phyloP scores from a whole-genome alignment of 2,888 invertebrate genomes.

The Tetropium fuscum region DNA sequence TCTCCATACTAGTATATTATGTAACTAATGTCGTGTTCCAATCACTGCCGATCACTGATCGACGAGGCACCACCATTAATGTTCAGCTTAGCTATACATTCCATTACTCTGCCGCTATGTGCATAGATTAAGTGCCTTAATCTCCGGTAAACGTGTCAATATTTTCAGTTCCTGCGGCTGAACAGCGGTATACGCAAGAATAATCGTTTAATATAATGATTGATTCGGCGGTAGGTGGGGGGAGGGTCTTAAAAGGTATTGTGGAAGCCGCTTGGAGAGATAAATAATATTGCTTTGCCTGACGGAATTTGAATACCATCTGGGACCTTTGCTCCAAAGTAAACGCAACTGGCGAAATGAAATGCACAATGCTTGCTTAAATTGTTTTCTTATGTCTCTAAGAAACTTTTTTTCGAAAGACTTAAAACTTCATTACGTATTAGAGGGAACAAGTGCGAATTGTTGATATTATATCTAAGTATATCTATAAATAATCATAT shows the following conservation, averaged over 20 bases:
- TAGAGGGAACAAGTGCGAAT: too few relatives aligned
- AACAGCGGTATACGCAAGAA: neutral
- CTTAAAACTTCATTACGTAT: too few relatives aligned
- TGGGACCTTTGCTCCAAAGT: too few relatives aligned
- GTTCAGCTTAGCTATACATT: neutral
- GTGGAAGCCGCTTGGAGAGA: too few relatives aligned
- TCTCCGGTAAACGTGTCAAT: neutral
- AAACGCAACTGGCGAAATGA: too few relatives aligned
- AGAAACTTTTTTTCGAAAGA: too few relatives aligned
- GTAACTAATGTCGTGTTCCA: constrained; percentile 3
- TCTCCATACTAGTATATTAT: neutral
- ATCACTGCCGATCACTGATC: neutral
- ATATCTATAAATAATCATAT: too few relatives aligned
- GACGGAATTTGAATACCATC: too few relatives aligned
- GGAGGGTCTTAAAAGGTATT: neutral
- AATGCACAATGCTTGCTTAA: too few relatives aligned
- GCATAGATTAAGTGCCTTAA: neutral
- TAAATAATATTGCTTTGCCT: too few relatives aligned
- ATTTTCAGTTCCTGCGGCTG: neutral
- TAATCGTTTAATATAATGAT: constrained; percentile 1
- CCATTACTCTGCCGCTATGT: neutral
- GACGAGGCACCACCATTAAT: constrained; percentile 3
- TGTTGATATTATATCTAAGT: too few relatives aligned
- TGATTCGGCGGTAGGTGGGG: neutral
- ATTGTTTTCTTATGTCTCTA: too few relatives aligned